A percentile compares a stretch with the other conserved stretches of the same genome.
Conservation (phyloP, 2,113 vertebrate species). For the Tichodroma muraria region DNA sequence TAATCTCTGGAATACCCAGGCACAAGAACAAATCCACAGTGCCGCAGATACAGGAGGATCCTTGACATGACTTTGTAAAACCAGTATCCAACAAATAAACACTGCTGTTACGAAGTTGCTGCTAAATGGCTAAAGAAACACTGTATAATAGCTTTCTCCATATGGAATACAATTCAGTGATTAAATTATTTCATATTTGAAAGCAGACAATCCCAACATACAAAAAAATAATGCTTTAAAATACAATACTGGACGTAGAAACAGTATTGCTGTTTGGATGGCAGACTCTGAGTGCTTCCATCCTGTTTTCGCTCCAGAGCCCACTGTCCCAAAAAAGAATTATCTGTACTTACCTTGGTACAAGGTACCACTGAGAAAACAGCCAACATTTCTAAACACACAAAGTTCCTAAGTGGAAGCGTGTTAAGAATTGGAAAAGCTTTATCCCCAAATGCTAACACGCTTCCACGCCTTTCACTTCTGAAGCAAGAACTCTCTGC, state of each 20-base stretch:
- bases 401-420: background rate
- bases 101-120: background rate
- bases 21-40: background rate
- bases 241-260: background rate
- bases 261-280: background rate
- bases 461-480: background rate
- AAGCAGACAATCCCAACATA: background rate
- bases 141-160: background rate
- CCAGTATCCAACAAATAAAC: background rate
- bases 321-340: background rate
- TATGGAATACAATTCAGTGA: background rate
- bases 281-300: background rate
- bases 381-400: background rate
- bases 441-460: background rate
- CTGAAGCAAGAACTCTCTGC: background rate
- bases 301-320: background rate
- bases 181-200: background rate
- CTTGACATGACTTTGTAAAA: background rate
- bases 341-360: background rate
- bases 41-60: background rate
- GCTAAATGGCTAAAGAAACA: background rate
- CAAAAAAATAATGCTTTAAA: background rate
- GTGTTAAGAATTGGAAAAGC: background rate
- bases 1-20: background rate
- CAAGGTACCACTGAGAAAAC: background rate